Evolutionary conservation across 2,113 vertebrate species (phyloP), one percentile per base, ranked within the genome.

Genomic region (Pluvialis apricaria): DNA sequence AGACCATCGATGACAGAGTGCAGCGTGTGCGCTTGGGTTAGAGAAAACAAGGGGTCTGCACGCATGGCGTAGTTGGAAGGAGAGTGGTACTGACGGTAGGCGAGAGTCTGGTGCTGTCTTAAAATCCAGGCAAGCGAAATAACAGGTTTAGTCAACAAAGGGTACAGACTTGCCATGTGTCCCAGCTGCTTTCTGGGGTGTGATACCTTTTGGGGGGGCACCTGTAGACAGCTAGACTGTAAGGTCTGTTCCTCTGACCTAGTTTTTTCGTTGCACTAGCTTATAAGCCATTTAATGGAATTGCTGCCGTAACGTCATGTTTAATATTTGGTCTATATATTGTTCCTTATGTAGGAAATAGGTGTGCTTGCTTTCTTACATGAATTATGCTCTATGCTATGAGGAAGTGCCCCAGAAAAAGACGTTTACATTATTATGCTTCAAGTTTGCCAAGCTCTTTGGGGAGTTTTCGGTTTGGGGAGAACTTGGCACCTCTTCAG

Each of bases 381-480:
- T 84, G 20, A 60, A 32, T 49, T 94, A 42, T n/a, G 14, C 69
- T 91, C 47, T 70, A 3, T 65, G 49, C 55, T 82, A 13, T 58
- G 57, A 82, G 54, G 68, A 91, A 85, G n/a, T 93, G 73, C 6
- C 38, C 15, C 7, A 22, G 69, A 80, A 79, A 84, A 86, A 92
- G 34, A 10, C 58, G 47, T 64, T 91, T 62, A 51, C 20, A 25
- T 76, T 51, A 36, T 47, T 79, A 5, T 6, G 2, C 65, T 92
- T 88, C 5, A n/a, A 55, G 51, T 71, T 95, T 66, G 58, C 36
- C 5, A 6, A 42, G 34, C 44, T 62, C 22, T 51, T 51, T 51
- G 49, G 22, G 49, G 49, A 24, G 49, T 24, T 25, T 51, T 51
- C 49, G 64, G 9, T 82, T 5, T 47, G 51, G 14, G 45, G 66